Evolutionary conservation across 2,113 vertebrate genomes (phyloP), one percentile per base, ranked within the genome.

Genomic region (Regulus satrapa): DNA sequence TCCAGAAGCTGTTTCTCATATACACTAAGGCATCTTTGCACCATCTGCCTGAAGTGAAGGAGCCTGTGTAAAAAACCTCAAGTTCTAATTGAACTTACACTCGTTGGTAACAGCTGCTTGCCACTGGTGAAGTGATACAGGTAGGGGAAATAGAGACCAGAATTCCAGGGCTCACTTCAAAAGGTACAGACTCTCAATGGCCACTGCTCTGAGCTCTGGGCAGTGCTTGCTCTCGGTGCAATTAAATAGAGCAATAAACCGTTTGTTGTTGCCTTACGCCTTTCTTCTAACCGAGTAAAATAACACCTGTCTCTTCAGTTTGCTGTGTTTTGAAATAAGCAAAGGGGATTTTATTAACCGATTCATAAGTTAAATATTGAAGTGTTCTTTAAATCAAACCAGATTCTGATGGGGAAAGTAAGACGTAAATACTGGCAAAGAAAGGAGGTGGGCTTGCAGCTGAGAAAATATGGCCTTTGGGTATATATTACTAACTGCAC

Each of bases 401-500:
- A 93, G 78, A 88, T 69, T 77, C 51, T 85, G 79, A 59, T 55
- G 69, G 76, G 79, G 92, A 95, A 91, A 94, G 85, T 89, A 95
- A 95, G 85, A 92, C 2, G 18, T 62, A 95, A 87, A 88, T 91
- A 87, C 73, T 94, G 94, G 91, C 94, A 95, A 59, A 76, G 82
- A 55, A 78, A 58, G 52, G 45, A 93, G 46, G 74, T 84, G 75
- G 41, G 71, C 74, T 82, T 75, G 83, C 88, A 92, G 85, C 94
- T 96, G 94, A 88, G 75, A 90, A 90, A 94, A 96, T 84, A 31
- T 43, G 64, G 48, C 94, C 78, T 86, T 92, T 81, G 85, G 68
- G 92, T 93, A 88, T 94, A 88, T 15, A 81, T 96, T 90, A 88
- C 90, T 93, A 93, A 94, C 68, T 84, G 82, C 88, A 81, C 48